phyloP scores from a whole-genome alignment of 2,113 vertebrate genomes.

The Calyptomena viridis region DNA sequence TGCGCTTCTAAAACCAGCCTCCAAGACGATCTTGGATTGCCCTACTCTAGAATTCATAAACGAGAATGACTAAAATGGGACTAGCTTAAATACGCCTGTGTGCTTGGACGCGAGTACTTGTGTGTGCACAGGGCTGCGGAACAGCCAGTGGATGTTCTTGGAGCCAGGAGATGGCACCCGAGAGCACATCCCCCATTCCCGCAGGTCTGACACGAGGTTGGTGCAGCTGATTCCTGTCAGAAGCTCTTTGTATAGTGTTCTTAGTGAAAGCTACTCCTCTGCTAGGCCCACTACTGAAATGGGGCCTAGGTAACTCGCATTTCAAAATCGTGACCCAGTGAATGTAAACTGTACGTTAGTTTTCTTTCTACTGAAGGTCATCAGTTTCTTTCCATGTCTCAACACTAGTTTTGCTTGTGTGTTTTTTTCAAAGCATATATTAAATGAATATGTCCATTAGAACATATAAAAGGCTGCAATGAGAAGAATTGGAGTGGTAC shows the following conservation, averaged over 20 bases:
- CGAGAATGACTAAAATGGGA: background rate
- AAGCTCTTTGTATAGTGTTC: rapidly evolving
- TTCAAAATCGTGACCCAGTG: background rate
- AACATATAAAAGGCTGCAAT: background rate
- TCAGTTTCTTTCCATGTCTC: background rate
- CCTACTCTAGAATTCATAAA: background rate
- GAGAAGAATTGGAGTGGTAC: conserved; percentile 1
- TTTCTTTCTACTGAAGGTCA: background rate
- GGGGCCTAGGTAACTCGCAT: background rate
- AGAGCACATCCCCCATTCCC: background rate
- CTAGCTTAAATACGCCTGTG: background rate
- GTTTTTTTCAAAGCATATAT: background rate
- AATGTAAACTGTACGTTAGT: background rate
- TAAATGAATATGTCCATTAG: background rate
- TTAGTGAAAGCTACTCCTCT: background rate
- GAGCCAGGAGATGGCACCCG: background rate
- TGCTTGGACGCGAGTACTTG: rapidly evolving
- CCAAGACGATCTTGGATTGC: background rate
- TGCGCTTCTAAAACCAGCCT: background rate
- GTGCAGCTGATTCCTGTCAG: rapidly evolving
- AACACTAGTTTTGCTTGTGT: background rate
- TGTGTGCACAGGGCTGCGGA: rapidly evolving
- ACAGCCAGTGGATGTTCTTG: background rate
- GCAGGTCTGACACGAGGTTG: rapidly evolving
- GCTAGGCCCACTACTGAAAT: background rate